These are phyloP conservation scores for Ancistrus triradiatus DNA, from an alignment of 2,113 vertebrate species.

Conservation along the genomic window DNA sequence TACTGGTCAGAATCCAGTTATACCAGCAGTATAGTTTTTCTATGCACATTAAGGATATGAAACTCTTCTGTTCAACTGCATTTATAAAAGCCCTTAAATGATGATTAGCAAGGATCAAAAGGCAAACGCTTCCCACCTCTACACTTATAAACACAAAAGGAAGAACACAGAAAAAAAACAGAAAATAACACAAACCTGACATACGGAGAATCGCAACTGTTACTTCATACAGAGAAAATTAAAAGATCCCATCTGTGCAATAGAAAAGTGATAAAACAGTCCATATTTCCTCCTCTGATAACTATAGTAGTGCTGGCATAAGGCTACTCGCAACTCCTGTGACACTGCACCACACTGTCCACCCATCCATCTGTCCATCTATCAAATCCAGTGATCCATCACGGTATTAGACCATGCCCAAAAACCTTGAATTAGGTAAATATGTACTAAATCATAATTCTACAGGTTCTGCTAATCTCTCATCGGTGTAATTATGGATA, in stretches of 20 bases:
- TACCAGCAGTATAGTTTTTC: too few relatives aligned
- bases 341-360: conserved; percentile 23
- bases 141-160: not conserved
- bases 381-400: conserved; percentile 21
- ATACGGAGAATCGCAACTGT: conserved; percentile 34
- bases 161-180: not conserved
- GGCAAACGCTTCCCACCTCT: too few relatives aligned
- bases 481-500: not conserved
- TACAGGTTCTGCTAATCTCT: not conserved
- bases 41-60: too few relatives aligned
- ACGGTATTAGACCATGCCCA: not conserved
- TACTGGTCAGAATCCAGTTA: too few relatives aligned
- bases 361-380: conserved; percentile 36
- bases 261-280: conserved; percentile 39
- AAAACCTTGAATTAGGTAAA: not conserved
- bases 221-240: conserved; percentile 40
- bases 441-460: not conserved
- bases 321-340: conserved; percentile 19
- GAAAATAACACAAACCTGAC: conserved; percentile 13
- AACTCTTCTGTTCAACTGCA: too few relatives aligned
- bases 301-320: conserved; percentile 26
- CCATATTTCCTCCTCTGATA: conserved; percentile 29
- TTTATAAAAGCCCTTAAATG: too few relatives aligned
- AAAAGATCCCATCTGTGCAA: conserved; percentile 44
- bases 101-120: too few relatives aligned